Conservation (phyloP, 1,140 invertebrate genomes). For the Sarcophaga bullata region DNA sequence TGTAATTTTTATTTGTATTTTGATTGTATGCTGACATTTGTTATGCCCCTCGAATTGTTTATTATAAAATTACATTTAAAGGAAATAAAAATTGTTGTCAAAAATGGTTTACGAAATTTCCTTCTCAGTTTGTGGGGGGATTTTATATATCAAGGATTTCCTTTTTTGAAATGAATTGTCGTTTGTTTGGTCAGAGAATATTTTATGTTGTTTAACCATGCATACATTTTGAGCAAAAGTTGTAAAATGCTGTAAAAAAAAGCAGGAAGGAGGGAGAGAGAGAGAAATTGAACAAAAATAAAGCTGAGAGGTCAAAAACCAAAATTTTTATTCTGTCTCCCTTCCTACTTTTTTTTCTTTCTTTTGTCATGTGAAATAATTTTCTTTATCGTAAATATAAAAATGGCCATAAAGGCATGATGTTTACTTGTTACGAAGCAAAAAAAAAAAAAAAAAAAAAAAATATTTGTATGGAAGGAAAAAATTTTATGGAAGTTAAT, state of each 20-base stretch:
- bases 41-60: slow-evolving; percentile 40
- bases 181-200: slow-evolving; percentile 35
- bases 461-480: background rate
- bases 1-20: background rate
- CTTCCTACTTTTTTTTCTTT: background rate
- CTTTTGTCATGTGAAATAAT: slow-evolving; percentile 16
- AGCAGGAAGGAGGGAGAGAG: no score
- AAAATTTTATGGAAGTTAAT: slow-evolving; percentile 7
- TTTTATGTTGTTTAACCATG: slow-evolving; percentile 40
- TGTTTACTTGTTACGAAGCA: background rate
- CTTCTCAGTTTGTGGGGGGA: slow-evolving; percentile 31
- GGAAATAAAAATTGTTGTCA: slow-evolving; percentile 41
- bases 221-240: slow-evolving; percentile 18
- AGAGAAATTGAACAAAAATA: background rate
- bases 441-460: background rate
- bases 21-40: background rate
- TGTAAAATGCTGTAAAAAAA: background rate
- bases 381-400: background rate
- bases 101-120: slow-evolving; percentile 40
- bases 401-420: background rate
- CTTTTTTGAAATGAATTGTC: slow-evolving; percentile 39
- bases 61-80: slow-evolving; percentile 39
- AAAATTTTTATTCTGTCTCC: background rate
- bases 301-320: background rate
- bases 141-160: slow-evolving; percentile 37